Evolutionary conservation across 2,113 vertebrate genomes (phyloP).

Genomic region (Formicarius rufipectus): DNA sequence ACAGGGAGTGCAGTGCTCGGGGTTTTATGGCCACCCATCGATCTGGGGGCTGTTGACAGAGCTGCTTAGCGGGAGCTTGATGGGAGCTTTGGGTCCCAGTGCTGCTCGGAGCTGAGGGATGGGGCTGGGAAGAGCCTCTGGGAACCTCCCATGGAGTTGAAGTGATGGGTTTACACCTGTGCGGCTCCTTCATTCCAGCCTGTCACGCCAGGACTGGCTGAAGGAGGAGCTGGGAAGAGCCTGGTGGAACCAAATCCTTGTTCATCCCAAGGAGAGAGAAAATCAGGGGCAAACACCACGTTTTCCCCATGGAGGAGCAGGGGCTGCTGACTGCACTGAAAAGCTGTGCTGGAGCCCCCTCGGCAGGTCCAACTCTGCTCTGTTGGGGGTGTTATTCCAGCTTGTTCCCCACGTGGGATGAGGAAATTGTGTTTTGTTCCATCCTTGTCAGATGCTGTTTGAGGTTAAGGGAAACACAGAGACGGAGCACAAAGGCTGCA

Average conservation of each 20-base stretch:
- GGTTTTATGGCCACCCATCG: not conserved
- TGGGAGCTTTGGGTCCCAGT: fast-evolving
- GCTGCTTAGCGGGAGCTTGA: not conserved
- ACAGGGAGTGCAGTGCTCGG: not conserved
- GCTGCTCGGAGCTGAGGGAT: fast-evolving
- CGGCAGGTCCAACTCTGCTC: fast-evolving
- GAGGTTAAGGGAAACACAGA: not conserved
- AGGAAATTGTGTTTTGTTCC: not conserved
- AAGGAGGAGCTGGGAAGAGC: not conserved
- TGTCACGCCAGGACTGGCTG: not conserved
- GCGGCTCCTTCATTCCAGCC: not conserved
- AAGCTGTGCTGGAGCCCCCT: not conserved
- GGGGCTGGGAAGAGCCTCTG: not conserved
- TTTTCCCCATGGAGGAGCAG: fast-evolving
- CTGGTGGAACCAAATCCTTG: not conserved
- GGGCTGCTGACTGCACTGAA: fast-evolving
- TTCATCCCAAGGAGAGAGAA: not conserved
- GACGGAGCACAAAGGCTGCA: not conserved
- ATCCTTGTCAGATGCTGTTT: fast-evolving
- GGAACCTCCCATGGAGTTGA: not conserved
- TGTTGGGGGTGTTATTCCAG: fast-evolving
- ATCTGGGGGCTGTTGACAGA: not conserved
- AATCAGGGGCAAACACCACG: fast-evolving
- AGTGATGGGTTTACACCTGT: fast-evolving
- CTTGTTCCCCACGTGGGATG: fast-evolving